These are phyloP conservation scores for Otis tarda DNA, from an alignment of 2,113 vertebrate genomes.

Conservation along the genomic window DNA sequence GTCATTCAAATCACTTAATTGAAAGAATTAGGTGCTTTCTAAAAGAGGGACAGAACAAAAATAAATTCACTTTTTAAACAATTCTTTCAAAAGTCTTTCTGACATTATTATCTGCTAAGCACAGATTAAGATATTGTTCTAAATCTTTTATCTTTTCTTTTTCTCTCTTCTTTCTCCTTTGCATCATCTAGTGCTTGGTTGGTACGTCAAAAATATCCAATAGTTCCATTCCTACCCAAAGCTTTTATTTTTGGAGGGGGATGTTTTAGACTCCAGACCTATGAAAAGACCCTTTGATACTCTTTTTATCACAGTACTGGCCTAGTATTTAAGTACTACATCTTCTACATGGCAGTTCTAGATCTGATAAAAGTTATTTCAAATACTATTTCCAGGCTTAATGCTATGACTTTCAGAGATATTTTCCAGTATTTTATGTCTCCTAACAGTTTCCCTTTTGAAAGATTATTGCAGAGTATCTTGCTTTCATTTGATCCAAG, in stretches of 20 bases:
- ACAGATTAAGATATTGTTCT: background rate
- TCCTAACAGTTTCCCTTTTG: background rate
- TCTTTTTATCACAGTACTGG: background rate
- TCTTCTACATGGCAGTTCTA: background rate
- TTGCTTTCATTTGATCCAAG: background rate
- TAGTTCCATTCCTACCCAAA: background rate
- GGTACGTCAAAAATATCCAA: background rate
- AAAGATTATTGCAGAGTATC: background rate
- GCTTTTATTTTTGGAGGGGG: background rate
- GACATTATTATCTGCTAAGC: background rate
- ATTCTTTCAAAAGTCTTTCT: constrained; percentile 21
- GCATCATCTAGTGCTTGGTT: background rate
- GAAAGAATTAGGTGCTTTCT: constrained; percentile 49
- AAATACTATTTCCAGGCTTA: background rate
- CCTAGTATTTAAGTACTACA: background rate
- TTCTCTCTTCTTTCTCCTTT: background rate
- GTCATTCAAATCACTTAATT: constrained; percentile 62
- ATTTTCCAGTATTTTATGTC: background rate
- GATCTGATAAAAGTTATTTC: background rate
- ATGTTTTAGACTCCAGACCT: background rate
- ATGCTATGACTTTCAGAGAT: background rate
- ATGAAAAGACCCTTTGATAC: background rate
- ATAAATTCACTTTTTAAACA: constrained; percentile 7
- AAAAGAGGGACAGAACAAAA: constrained; percentile 23
- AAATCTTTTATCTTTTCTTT: background rate